These are phyloP conservation scores for Microchrysa polita DNA, from an alignment of 2,888 invertebrate species.

Conservation along the genomic window DNA sequence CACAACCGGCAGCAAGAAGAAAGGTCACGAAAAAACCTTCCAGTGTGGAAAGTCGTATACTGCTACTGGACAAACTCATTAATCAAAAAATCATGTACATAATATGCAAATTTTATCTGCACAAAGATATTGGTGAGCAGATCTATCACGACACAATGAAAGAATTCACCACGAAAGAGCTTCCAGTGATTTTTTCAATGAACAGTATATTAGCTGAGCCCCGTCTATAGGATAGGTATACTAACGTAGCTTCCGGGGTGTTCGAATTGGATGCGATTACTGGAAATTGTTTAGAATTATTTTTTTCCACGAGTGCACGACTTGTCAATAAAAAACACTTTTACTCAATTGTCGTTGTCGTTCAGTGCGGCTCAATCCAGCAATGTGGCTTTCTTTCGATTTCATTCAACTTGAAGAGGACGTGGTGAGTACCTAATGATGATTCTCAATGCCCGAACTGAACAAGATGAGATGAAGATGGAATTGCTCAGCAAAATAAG, in stretches of 20 bases:
- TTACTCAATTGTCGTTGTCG: slow-evolving; percentile 33
- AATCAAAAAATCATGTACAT: slow-evolving; percentile 11
- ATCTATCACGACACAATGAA: slow-evolving; percentile 6
- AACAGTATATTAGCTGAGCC: background rate
- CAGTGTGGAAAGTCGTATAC: slow-evolving; percentile 47
- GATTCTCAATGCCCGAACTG: slow-evolving; percentile 16
- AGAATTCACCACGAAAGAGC: slow-evolving; percentile 35
- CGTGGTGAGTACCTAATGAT: background rate
- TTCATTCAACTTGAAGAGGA: slow-evolving; percentile 27
- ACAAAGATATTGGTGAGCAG: background rate
- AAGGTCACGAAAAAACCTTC: slow-evolving; percentile 50
- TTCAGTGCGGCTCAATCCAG: slow-evolving; percentile 1
- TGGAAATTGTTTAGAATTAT: slow-evolving; percentile 46
- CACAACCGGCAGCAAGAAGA: slow-evolving; percentile 42
- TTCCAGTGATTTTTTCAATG: slow-evolving; percentile 36
- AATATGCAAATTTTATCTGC: too few relatives aligned
- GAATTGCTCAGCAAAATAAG: slow-evolving; percentile 23
- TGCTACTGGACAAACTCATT: slow-evolving; percentile 33
- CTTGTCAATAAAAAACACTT: slow-evolving; percentile 47
- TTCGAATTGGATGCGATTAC: slow-evolving; percentile 36
- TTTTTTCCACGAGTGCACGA: slow-evolving; percentile 46
- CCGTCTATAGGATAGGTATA: too few relatives aligned
- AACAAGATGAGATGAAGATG: background rate
- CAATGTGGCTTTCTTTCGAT: slow-evolving; percentile 36
- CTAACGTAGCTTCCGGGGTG: slow-evolving; percentile 45